Evolutionary conservation across 2,797 vertebrate species (phyloP), one percentile per base, ranked within the genome.

Genomic region (Dicrostonyx torquatus): DNA sequence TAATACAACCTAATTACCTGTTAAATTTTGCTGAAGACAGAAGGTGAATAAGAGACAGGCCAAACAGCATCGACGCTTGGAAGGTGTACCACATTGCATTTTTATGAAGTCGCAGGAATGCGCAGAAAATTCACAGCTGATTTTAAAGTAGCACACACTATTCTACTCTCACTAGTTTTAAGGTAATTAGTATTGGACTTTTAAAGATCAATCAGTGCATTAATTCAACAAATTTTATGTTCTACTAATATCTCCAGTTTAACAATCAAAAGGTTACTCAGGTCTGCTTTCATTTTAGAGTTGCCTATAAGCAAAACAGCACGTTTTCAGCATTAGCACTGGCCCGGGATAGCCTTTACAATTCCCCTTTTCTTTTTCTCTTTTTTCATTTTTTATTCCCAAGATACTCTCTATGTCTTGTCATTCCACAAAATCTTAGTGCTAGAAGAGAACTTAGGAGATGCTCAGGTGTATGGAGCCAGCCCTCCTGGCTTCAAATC

Each of bases 1-100:
- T 62, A 82, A 20, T 37, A 48, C 64, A 84, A 89, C 70, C 72
- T 40, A 87, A 62, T 83, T 87, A 89, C 20, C 31, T 85, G 72
- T 88, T 93, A 93, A 82, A 87, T 94, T 94, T 92, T 93, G 87
- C 96, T 95, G 88, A 90, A 95, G 48, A 77, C 37, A 9, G 50
- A 96, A 94, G 76, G 58, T 34, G 80, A 94, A 73, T 91, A 90
- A 95, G 66, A 87, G 45, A 55, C 64, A 62, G 72, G 66, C 77
- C 80, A 72, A 94, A 91, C 34, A 84, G 72, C 31, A n/a, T 85
- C 60, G 37, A 62, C 87, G 15, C 84, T 87, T 84, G 31, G 84
- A 91, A 94, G 76, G 58, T 66, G 20, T 45, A 72, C n/a, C 37
- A 26, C 20, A 62, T 79, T 87, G 93, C 78, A 93, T 93, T 93